Base-by-base conservation (phyloP, 35 echinoderm and acorn worm species). In the Acanthaster planci region DNA sequence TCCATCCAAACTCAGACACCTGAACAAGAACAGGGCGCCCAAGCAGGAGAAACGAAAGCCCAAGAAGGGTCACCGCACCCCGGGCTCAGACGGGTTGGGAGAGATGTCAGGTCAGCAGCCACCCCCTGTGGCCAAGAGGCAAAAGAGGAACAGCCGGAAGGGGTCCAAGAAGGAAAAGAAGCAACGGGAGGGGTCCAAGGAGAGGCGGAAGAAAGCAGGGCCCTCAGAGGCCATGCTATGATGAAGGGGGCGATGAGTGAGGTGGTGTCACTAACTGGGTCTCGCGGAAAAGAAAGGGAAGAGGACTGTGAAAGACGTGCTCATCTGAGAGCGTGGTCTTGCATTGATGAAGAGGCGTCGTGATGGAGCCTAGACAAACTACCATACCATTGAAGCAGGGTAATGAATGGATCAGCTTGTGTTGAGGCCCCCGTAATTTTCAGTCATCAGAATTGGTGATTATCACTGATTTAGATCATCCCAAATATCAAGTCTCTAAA, bases 1-100 rank as follows among this genome's bases (percentile, higher is more conserved):
- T 14, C 78, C 76, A 5, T 82, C 83, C 37, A 82, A 60, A 39
- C 92, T 99, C 16, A 86, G 37, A 23, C 89, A 94, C 51, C 80
- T 99, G 55, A 93, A 90, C 77, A 99, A 99, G 40, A 85, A 91
- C 78, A 78, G 96, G 40, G 96, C 92, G 37, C 88, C 92, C 31
- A 60, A 68, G 51, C 96, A 91, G 36, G 38, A 67, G 32, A 91
- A 92, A 37, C 85, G 96, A 17, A 79, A 51, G 27, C 96, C 96
- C 6, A 78, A 89, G 27, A 87, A 89, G 51, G 93, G 77, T 52
- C 77, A 36, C 64, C 67, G 36, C 53, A 64, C 40, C 5, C 35
- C 52, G 39, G 59, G 55, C 36, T 51, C 54, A 34, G 80, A 89
- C 7, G 60, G 82, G 23, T 39, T 64, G 23, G n/a, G 37, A 6